Evolutionary conservation across 2,888 invertebrate genomes (phyloP).

Genomic region (Parasteatoda lunata): DNA sequence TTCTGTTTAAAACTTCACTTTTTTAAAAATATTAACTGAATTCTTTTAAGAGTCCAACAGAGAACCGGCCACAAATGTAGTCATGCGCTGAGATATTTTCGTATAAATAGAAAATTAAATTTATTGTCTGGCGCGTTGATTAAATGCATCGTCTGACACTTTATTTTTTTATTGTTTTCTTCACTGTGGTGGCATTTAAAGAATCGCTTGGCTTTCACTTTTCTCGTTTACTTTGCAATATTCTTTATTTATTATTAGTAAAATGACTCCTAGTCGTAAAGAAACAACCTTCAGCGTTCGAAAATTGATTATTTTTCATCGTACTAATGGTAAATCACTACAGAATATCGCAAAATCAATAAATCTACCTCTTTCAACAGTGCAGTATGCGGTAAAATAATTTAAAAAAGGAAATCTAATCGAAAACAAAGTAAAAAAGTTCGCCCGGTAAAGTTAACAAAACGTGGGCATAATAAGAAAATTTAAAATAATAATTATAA

Average conservation of each 20-base stretch:
- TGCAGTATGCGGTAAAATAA: constrained; percentile 5
- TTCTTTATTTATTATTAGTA: background rate
- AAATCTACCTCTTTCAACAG: constrained; percentile 3
- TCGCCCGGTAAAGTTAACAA: background rate
- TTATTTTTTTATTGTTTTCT: background rate
- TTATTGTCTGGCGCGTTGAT: background rate
- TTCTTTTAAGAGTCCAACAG: background rate
- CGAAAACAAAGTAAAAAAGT: background rate
- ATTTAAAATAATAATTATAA: too few species aligned
- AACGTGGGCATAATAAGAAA: background rate
- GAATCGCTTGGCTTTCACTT: background rate
- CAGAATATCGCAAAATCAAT: background rate
- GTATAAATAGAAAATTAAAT: constrained; percentile 1
- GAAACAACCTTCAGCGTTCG: background rate
- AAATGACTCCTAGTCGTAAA: constrained; percentile 1
- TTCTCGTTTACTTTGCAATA: background rate
- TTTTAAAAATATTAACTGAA: background rate
- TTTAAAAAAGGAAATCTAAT: constrained; percentile 17
- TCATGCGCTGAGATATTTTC: constrained; percentile 7
- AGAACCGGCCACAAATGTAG: background rate
- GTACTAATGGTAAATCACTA: background rate
- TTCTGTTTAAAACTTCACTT: background rate
- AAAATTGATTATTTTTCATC: constrained; percentile 17
- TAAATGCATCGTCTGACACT: background rate
- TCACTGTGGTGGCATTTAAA: background rate